These are phyloP conservation scores for Drosophila barbarae DNA, from an alignment of 2,888 invertebrate species.

Conservation along the genomic window DNA sequence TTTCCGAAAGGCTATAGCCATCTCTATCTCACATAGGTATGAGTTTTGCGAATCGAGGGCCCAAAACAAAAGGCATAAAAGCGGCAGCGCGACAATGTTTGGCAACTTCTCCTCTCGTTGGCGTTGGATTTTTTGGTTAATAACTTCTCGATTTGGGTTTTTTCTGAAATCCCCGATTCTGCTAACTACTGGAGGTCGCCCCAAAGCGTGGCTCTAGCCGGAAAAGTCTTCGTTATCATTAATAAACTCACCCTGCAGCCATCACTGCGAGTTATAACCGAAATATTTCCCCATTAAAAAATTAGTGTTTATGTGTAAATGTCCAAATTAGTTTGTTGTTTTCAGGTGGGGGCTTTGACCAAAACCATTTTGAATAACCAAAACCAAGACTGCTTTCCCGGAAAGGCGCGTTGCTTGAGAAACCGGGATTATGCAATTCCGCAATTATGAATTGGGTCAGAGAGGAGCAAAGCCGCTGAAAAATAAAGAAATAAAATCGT, in stretches of 20 bases:
- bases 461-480: constrained; percentile 20
- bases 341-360: constrained; percentile 57
- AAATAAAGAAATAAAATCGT: constrained; percentile 34
- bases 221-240: constrained; percentile 38
- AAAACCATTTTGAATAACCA: constrained; percentile 48
- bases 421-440: constrained; percentile 60
- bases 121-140: constrained; percentile 31
- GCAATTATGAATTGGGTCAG: constrained; percentile 69
- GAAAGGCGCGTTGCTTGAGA: constrained; percentile 61
- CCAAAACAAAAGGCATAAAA: constrained; percentile 58
- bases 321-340: constrained; percentile 53
- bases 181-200: constrained; percentile 35
- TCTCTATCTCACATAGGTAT: constrained; percentile 10
- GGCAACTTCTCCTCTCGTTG: constrained; percentile 32
- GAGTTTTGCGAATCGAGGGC: constrained; percentile 62
- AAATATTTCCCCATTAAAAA: constrained; percentile 12
- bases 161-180: constrained; percentile 53
- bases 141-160: constrained; percentile 27
- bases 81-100: constrained; percentile 33
- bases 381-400: constrained; percentile 48
- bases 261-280: constrained; percentile 6
- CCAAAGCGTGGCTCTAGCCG: constrained; percentile 28
- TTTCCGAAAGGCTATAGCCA: background rate
- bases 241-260: background rate
- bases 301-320: constrained; percentile 49